Percentiles rank a stretch among this genome's conserved stretches.
These are phyloP conservation scores for Caenorhabditis brenneri DNA, from an alignment of 1,140 invertebrate species.

Conservation along the genomic window DNA sequence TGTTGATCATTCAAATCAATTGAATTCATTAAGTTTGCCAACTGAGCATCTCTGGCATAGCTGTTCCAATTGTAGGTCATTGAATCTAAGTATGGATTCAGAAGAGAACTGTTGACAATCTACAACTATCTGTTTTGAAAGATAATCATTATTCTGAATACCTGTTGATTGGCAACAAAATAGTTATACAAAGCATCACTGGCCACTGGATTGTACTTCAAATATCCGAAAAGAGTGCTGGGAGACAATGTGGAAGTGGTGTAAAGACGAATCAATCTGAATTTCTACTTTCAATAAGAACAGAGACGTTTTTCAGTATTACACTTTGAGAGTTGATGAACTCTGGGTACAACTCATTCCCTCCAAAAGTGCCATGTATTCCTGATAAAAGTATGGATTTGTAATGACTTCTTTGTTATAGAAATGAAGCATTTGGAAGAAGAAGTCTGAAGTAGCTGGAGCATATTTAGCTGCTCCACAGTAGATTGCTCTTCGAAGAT, in stretches of 20 bases:
- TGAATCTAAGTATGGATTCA: constrained; percentile 44
- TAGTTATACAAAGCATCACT: constrained; percentile 44
- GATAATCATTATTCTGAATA: not conserved
- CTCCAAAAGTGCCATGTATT: constrained; percentile 49
- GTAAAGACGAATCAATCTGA: constrained; percentile 45
- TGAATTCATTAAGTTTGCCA: not conserved
- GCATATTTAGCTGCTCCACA: constrained; percentile 48
- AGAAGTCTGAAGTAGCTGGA: constrained; percentile 29
- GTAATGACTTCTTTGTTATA: constrained; percentile 47
- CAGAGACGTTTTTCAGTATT: not conserved
- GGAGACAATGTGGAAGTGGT: constrained; percentile 34
- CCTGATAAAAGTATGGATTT: constrained; percentile 53
- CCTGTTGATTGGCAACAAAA: not conserved
- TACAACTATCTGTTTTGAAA: not conserved
- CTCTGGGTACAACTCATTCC: constrained; percentile 51
- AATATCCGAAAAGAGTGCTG: constrained; percentile 29
- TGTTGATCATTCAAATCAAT: not conserved
- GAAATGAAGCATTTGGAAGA: constrained; percentile 38
- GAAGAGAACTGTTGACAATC: not conserved
- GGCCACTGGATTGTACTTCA: constrained; percentile 43
- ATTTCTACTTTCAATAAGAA: not conserved
- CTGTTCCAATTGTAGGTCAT: constrained; percentile 48
- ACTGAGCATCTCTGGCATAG: not conserved
- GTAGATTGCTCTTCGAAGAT: constrained; percentile 50
- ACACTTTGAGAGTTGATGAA: constrained; percentile 27